A percentile compares a stretch with the other conserved stretches of the same genome.
phyloP scores from a whole-genome alignment of 2,888 invertebrate species.

The Halocaridina rubra region DNA sequence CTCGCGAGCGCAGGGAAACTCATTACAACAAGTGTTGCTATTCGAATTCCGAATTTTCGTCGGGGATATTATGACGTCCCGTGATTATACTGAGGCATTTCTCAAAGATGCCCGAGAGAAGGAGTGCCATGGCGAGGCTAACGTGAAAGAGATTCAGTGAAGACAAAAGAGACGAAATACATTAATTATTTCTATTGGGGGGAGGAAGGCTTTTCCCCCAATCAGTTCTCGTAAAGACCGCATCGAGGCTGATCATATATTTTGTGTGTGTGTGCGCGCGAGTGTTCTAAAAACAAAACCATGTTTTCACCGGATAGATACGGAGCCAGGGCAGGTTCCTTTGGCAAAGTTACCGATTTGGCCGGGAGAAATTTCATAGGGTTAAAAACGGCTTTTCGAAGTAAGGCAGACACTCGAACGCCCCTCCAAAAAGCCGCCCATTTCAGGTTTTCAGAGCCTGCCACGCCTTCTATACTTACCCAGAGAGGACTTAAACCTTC shows the following conservation, averaged over 20 bases:
- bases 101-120: too few species aligned
- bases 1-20: background rate
- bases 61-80: too few species aligned
- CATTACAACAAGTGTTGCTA: background rate
- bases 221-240: background rate
- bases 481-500: conserved; percentile 85
- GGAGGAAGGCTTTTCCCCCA: background rate
- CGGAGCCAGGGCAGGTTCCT: conserved; percentile 13
- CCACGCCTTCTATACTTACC: conserved; percentile 56
- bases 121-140: too few species aligned
- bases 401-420: conserved; percentile 16
- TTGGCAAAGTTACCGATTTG: background rate
- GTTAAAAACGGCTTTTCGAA: conserved; percentile 45
- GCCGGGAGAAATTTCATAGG: conserved; percentile 30
- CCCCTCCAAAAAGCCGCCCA: conserved; percentile 50
- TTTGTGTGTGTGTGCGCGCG: background rate
- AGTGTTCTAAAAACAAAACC: background rate
- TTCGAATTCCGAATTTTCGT: too few species aligned
- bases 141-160: too few species aligned
- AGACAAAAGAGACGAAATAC: too few species aligned
- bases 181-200: background rate
- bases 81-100: too few species aligned
- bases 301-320: conserved; percentile 63
- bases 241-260: background rate
- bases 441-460: conserved; percentile 55